Evolutionary conservation across 2,113 vertebrate genomes (phyloP).

Genomic region (Tupaia tana): DNA sequence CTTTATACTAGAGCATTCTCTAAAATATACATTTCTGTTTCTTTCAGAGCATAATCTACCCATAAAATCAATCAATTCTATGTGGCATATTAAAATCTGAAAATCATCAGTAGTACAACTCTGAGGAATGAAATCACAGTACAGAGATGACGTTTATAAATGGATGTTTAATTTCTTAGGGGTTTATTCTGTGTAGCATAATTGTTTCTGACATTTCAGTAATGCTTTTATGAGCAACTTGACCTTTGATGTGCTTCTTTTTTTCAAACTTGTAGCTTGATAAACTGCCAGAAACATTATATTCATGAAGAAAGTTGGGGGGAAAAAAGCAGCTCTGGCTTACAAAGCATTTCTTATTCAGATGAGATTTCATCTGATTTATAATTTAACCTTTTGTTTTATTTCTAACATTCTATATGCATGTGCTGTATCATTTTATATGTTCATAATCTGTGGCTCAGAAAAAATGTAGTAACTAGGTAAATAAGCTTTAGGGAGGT

Average conservation of each 20-base stretch:
- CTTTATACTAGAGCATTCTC: not conserved
- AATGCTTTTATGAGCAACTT: conserved; percentile 81
- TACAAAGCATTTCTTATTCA: conserved; percentile 55
- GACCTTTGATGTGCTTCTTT: conserved; percentile 77
- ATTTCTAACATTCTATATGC: not conserved
- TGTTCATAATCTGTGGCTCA: not conserved
- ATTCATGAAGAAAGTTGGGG: not conserved
- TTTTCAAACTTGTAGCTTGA: conserved; percentile 64
- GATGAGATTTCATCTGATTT: conserved; percentile 34
- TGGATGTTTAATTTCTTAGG: conserved; percentile 68
- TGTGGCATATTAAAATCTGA: not conserved
- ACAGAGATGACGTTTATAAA: conserved; percentile 72
- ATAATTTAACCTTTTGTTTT: not conserved
- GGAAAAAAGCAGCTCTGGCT: not conserved
- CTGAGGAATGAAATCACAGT: conserved; percentile 38
- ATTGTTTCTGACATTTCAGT: conserved; percentile 82
- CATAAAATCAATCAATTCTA: not conserved
- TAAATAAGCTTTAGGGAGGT: not conserved
- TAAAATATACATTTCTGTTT: not conserved
- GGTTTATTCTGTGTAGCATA: conserved; percentile 67
- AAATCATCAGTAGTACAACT: conserved; percentile 23
- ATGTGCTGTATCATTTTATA: not conserved
- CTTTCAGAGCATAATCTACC: not conserved
- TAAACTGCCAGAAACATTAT: conserved; percentile 70
- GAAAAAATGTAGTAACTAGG: not conserved